Evolutionary conservation across 2,113 vertebrate species (phyloP), one percentile per base, ranked within the genome.

Genomic region (Chaenogobius annularis): DNA sequence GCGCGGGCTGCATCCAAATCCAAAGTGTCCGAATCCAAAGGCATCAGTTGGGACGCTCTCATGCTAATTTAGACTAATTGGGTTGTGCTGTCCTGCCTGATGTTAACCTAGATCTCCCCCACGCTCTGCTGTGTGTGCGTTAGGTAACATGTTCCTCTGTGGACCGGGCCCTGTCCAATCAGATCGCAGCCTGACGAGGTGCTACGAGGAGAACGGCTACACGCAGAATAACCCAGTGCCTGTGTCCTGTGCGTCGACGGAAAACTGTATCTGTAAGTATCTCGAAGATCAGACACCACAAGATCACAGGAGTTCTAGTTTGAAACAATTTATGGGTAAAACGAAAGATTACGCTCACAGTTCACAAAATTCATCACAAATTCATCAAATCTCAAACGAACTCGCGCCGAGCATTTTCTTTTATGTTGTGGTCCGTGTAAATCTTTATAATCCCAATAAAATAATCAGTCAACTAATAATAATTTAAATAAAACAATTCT

Each of bases 91-190:
- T 77, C 78, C 81, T 80, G 74, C 75, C 78, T 80, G 82, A 83
- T 40, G 58, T 68, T 89, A 87, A 81, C 84, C 83, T 86, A 86
- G 87, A 85, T 89, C 82, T 83, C 56, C 13, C 26, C 68, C 85
- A 71, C 75, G 58, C 78, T 84, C 80, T 46, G 44, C 55, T 67
- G 47, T 17, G 46, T 52, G 72, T 68, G 82, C 82, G 72, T 88
- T 89, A 88, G 90, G 81, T 91, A 88, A 89, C 84, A 69, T 80
- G 68, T 66, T 84, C 69, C 84, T 88, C 83, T 74, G 84, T 3
- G 83, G 85, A 52, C 78, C 74, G 54, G 69, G 66, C 82, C 68
- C 54, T 48, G 82, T 77, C 88, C 82, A 90, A 90, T 89, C 23
- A 80, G 68, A 68, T 74, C 15, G 50, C 59, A 4, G 70, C 68